Evolutionary conservation across 2,888 invertebrate genomes (phyloP), one percentile per base, ranked within the genome.

Genomic region (Halocaridina rubra): DNA sequence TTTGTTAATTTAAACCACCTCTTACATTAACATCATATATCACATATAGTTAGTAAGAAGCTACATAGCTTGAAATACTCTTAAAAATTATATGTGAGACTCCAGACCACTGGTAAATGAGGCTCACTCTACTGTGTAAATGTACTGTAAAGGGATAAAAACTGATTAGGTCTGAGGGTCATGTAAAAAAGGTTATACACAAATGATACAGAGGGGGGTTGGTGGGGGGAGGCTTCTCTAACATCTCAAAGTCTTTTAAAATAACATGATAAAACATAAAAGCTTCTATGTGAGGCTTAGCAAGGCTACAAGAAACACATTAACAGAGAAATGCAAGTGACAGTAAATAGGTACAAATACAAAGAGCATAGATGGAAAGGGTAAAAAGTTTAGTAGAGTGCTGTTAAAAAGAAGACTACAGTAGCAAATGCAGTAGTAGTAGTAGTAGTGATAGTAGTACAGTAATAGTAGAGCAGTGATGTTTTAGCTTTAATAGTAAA

Each of bases 161-260:
- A 46, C 79, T 61, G 29, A 27, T 72, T 59, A 57, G 67, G 67
- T 22, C 53, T 33, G 57, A 69, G 79, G 67, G 69, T 71, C 24
- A 46, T n/a, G 46, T 32, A 39, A 67, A n/a, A n/a, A 39, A 67
- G 67, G 46, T 46, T 67, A 78, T n/a, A n/a, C 39, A 78, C 61
- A 78, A 46, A 57, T 71, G 69, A 30, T 77, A 76, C 76, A 72
- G 78, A 78, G 78, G 77, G 77, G 82, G 78, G 82, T 84, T 84
- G 82, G 82, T 84, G 82, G 82, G 82, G 82, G 82, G 82, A 84
- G 82, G 82, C 72, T 64, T 67, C 64, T 78, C 19, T 77, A n/a
- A n/a, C n/a, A n/a, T n/a, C n/a, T n/a, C n/a, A n/a, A n/a, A n/a
- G n/a, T n/a, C n/a, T n/a, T n/a, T n/a, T n/a, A n/a, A n/a, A n/a